phyloP scores from a whole-genome alignment of 2,113 vertebrate genomes.

The Ptychochromis oligacanthus region DNA sequence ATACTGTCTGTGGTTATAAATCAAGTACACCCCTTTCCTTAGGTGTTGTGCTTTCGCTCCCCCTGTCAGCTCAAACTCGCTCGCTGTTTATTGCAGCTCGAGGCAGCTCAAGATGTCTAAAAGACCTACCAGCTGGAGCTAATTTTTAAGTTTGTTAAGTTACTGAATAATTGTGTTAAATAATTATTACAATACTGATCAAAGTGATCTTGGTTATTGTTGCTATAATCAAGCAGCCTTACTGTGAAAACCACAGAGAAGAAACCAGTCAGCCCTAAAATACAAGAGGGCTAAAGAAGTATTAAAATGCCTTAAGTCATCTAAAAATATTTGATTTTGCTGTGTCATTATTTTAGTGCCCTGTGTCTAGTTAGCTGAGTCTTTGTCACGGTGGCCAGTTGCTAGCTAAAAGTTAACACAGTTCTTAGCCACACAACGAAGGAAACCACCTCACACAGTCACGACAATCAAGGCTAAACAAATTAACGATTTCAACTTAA shows the following conservation, averaged over 20 bases:
- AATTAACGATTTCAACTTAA: conserved; percentile 2
- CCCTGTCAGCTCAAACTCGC: neutral
- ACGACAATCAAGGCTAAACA: neutral
- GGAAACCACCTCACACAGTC: neutral
- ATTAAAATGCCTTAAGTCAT: neutral
- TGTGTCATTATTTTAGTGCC: neutral
- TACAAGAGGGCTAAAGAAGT: neutral
- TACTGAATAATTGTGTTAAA: neutral
- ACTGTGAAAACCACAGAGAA: neutral
- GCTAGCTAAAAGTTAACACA: neutral
- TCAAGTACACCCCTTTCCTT: neutral
- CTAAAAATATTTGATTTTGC: neutral
- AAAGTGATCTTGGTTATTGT: neutral
- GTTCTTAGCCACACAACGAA: neutral
- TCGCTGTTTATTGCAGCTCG: neutral
- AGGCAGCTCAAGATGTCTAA: neutral
- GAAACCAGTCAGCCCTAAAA: neutral
- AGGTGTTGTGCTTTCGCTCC: neutral
- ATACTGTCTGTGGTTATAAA: neutral
- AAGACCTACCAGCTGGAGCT: neutral
- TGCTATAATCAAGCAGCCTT: neutral
- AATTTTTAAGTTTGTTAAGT: neutral
- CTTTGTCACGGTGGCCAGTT: neutral
- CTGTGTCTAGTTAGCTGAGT: neutral
- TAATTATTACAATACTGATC: neutral